Evolutionary conservation across 2,113 vertebrate genomes (phyloP).

Genomic region (Lutjanus erythropterus): DNA sequence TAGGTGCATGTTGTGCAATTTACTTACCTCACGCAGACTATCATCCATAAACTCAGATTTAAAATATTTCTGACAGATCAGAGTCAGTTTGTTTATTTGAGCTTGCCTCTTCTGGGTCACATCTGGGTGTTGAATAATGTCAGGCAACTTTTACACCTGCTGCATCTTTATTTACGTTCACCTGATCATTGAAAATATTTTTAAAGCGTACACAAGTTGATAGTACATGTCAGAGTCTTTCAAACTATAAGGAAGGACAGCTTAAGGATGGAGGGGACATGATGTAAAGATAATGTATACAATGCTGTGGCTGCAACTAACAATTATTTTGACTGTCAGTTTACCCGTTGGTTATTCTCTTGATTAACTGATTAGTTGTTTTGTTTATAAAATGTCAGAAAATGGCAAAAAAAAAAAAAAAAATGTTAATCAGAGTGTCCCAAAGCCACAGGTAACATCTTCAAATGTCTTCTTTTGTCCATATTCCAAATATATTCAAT

Average conservation of each 20-base stretch:
- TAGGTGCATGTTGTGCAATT: slow-evolving; percentile 24
- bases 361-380: too few species aligned
- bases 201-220: background rate
- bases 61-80: background rate
- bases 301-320: too few species aligned
- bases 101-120: background rate
- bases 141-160: background rate
- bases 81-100: background rate
- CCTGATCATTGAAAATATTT: background rate
- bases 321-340: too few species aligned
- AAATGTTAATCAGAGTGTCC: too few species aligned
- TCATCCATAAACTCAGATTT: slow-evolving; percentile 11
- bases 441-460: too few species aligned
- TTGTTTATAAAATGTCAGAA: too few species aligned
- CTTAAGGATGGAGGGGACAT: background rate
- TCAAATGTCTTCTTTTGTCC: too few species aligned
- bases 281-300: too few species aligned
- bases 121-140: background rate
- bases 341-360: too few species aligned
- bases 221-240: background rate
- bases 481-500: too few species aligned
- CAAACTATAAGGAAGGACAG: background rate
- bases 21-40: slow-evolving; percentile 12
- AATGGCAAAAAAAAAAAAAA: too few species aligned
- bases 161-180: background rate